These are phyloP conservation scores for Penaeus chinensis DNA, from an alignment of 1,140 invertebrate genomes.

Conservation along the genomic window DNA sequence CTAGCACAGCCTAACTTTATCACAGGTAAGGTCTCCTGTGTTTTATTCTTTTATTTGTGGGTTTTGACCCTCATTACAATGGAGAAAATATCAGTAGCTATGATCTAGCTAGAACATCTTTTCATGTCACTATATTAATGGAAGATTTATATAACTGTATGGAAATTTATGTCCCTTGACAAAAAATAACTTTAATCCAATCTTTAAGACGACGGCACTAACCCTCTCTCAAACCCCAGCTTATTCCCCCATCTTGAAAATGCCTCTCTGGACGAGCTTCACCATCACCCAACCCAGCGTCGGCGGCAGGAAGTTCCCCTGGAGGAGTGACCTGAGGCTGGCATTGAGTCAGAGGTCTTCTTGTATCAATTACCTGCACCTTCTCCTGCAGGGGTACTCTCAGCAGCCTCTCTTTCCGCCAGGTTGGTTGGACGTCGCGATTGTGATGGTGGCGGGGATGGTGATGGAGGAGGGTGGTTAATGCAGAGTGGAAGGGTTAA, in stretches of 20 bases:
- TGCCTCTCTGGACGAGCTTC: constrained; percentile 51
- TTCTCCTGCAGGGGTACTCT: not conserved
- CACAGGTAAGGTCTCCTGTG: constrained; percentile 14
- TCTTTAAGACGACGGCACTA: not conserved
- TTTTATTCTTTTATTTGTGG: not conserved
- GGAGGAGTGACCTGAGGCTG: constrained; percentile 39
- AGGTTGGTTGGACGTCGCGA: not conserved
- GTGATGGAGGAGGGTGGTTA: no score
- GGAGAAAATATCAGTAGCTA: no score
- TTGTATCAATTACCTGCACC: constrained; percentile 5
- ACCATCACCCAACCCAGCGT: not conserved
- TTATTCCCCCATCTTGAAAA: constrained; percentile 30
- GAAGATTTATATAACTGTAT: no score
- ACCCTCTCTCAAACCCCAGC: constrained; percentile 3
- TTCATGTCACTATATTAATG: no score
- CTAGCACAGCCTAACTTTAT: constrained; percentile 38
- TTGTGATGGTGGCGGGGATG: not conserved
- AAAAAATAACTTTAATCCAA: no score
- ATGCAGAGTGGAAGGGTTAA: no score
- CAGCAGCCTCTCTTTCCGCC: constrained; percentile 41
- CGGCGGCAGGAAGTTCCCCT: not conserved
- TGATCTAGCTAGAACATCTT: no score
- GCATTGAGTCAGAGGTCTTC: not conserved
- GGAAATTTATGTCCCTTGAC: no score
- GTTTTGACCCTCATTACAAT: not conserved